Percentiles rank a stretch among this genome's conserved stretches.
Conservation (phyloP, 2,888 invertebrate species). For the Craniophora ligustri region DNA sequence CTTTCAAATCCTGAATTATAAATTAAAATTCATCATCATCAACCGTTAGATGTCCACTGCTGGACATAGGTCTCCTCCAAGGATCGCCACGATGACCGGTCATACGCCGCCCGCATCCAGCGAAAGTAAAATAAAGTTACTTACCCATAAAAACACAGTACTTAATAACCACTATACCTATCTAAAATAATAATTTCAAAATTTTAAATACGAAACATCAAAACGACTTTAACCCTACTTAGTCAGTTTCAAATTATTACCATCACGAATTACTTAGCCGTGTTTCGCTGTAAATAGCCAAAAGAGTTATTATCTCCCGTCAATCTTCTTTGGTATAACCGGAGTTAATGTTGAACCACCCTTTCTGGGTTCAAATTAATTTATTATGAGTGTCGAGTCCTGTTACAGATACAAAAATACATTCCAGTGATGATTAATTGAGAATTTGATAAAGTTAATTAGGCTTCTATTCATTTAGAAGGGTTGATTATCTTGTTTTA, state of each 20-base stretch:
- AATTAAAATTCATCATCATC: too few relatives aligned
- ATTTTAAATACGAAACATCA: background rate
- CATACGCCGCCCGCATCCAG: too few relatives aligned
- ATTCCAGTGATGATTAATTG: conserved; percentile 1
- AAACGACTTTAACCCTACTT: background rate
- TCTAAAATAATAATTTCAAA: too few relatives aligned
- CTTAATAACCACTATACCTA: too few relatives aligned
- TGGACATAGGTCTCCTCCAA: too few relatives aligned
- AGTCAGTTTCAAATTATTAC: background rate
- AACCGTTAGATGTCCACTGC: too few relatives aligned
- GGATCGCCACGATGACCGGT: too few relatives aligned
- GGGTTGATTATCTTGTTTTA: too few relatives aligned
- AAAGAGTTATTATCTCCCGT: conserved; percentile 24
- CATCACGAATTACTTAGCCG: background rate
- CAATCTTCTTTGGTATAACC: conserved; percentile 22
- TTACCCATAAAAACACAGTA: too few relatives aligned
- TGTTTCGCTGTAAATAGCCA: conserved; percentile 6
- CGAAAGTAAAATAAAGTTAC: too few relatives aligned
- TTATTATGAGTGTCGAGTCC: conserved; percentile 29
- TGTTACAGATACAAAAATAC: conserved; percentile 34
- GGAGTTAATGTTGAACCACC: conserved; percentile 34
- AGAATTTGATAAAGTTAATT: conserved; percentile 12
- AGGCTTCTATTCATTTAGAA: conserved; percentile 1
- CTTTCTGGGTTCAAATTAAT: conserved; percentile 42
- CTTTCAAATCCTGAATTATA: too few relatives aligned